These are phyloP conservation scores for Gastrophryne carolinensis DNA, from an alignment of 2,797 vertebrate species.

Conservation along the genomic window DNA sequence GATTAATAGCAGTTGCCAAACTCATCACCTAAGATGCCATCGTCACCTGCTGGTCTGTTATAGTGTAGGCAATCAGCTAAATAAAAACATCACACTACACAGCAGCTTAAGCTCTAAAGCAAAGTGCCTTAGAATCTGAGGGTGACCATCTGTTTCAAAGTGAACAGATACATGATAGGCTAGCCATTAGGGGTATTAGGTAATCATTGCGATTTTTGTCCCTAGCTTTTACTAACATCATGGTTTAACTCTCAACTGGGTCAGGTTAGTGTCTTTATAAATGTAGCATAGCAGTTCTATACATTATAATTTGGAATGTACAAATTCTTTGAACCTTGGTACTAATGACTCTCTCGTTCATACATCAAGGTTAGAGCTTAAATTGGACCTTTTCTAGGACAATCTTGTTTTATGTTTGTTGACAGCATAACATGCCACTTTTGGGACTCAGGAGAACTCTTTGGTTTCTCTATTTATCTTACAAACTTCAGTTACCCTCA, in stretches of 20 bases:
- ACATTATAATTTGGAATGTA: too few relatives aligned
- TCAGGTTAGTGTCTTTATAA: not conserved
- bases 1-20: not conserved
- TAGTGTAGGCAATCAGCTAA: not conserved
- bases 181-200: not conserved
- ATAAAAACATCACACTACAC: not conserved
- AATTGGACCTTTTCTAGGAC: too few relatives aligned
- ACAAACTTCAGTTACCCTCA: too few relatives aligned
- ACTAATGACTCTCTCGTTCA: too few relatives aligned
- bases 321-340: too few relatives aligned
- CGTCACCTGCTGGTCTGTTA: not conserved
- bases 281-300: too few relatives aligned
- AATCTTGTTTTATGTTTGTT: too few relatives aligned
- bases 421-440: too few relatives aligned
- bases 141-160: not conserved
- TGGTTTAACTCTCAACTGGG: not conserved
- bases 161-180: not conserved
- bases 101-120: not conserved
- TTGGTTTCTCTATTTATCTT: too few relatives aligned
- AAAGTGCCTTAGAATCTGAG: not conserved
- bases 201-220: not conserved
- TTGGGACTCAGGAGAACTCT: too few relatives aligned
- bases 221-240: too few relatives aligned
- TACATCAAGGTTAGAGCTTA: too few relatives aligned
- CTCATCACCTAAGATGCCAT: not conserved